phyloP scores from a whole-genome alignment of 2,113 vertebrate genomes.

The Phaethornis superciliosus region DNA sequence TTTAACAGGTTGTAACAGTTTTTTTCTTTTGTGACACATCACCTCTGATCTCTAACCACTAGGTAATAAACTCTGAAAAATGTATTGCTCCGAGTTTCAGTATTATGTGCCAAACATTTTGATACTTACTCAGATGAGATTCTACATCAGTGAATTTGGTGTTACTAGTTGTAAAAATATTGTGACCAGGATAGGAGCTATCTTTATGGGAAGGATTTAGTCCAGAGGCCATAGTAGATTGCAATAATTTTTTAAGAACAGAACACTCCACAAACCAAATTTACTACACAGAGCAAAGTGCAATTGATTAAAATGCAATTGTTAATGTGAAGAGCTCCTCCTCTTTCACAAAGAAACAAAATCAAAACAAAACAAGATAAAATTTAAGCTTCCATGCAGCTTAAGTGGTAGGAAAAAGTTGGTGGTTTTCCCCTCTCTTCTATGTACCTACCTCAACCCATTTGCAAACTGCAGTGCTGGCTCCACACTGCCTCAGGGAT shows the following conservation, averaged over 20 bases:
- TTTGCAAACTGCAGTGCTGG: fast-evolving
- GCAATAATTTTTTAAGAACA: background rate
- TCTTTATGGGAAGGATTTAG: background rate
- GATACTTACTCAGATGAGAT: background rate
- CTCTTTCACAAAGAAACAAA: background rate
- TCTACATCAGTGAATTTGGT: background rate
- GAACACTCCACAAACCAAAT: background rate
- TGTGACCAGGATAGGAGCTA: background rate
- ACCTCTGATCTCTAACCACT: background rate
- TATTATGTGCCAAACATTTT: background rate
- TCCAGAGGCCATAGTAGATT: background rate
- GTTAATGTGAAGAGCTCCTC: background rate
- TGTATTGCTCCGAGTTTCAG: background rate
- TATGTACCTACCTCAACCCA: background rate
- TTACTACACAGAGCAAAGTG: background rate
- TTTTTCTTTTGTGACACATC: background rate
- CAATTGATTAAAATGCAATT: background rate
- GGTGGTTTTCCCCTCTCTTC: background rate
- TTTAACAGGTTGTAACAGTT: background rate
- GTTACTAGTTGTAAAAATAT: background rate
- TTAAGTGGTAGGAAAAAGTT: background rate
- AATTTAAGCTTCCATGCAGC: background rate
- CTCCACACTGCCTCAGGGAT: background rate
- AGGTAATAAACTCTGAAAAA: background rate
- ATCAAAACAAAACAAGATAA: background rate